Conservation (phyloP, 2,888 invertebrate genomes). For the Xanthia togata region DNA sequence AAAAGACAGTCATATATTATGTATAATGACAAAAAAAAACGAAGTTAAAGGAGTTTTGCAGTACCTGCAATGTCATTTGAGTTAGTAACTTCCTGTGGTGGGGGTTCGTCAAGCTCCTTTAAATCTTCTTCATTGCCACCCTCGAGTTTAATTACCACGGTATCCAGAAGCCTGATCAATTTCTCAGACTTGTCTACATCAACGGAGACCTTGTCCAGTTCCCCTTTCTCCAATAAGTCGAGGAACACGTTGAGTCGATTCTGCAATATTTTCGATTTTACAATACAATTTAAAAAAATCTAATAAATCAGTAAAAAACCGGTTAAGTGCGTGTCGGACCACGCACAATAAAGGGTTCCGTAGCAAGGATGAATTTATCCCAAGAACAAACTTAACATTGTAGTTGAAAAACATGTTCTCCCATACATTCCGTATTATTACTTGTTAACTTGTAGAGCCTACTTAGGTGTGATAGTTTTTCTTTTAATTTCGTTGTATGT, state of each 20-base stretch:
- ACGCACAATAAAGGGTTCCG: no score
- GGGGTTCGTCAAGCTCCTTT: slow-evolving; percentile 94
- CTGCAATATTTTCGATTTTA: slow-evolving; percentile 80
- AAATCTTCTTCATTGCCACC: slow-evolving; percentile 97
- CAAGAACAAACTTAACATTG: no score
- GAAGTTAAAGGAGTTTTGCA: background rate
- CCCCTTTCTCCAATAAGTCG: slow-evolving; percentile 94
- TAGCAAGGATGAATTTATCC: no score
- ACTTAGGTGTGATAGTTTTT: no score
- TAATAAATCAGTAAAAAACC: no score
- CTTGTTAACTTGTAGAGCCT: no score
- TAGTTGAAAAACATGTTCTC: no score
- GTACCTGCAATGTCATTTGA: slow-evolving; percentile 81
- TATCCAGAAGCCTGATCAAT: slow-evolving; percentile 96
- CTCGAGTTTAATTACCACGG: slow-evolving; percentile 98
- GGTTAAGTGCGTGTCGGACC: no score
- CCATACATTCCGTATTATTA: no score
- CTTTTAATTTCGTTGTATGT: no score
- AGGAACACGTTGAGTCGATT: slow-evolving; percentile 97
- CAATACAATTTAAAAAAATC: background rate
- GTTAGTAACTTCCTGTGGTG: slow-evolving; percentile 73
- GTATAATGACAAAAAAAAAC: background rate
- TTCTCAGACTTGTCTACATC: slow-evolving; percentile 96
- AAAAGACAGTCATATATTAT: background rate
- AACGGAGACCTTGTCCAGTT: slow-evolving; percentile 94